These are phyloP conservation scores for Leptopilina clavipes DNA, from an alignment of 1,140 invertebrate genomes.

Conservation along the genomic window DNA sequence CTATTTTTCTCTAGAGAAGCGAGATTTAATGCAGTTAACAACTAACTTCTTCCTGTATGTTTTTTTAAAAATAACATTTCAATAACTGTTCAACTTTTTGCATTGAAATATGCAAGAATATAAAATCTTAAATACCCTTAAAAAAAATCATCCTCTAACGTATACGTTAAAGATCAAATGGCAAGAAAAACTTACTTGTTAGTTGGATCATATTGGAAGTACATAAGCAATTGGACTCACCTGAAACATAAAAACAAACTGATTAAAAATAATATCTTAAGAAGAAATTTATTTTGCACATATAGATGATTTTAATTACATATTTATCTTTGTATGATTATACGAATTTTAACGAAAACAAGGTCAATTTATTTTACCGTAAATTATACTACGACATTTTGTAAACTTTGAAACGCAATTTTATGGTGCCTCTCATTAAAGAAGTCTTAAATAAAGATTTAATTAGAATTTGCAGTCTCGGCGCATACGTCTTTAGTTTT, in stretches of 20 bases:
- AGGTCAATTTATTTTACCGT: neutral
- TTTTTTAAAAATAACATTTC: too few species aligned
- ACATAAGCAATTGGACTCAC: neutral
- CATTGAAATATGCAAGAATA: too few species aligned
- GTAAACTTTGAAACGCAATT: neutral
- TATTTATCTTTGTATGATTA: neutral
- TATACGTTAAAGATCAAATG: too few species aligned
- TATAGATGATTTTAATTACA: too few species aligned
- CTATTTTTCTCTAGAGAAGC: conserved; percentile 4
- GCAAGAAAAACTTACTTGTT: neutral
- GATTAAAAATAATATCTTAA: neutral
- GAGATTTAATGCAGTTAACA: neutral
- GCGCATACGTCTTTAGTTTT: neutral
- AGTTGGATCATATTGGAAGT: neutral
- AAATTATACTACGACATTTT: neutral
- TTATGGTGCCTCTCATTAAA: conserved; percentile 22
- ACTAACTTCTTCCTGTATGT: too few species aligned
- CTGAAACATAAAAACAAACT: neutral
- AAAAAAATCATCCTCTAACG: too few species aligned
- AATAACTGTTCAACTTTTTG: too few species aligned
- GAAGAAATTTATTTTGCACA: neutral
- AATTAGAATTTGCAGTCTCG: conserved; percentile 6
- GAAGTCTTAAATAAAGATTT: neutral
- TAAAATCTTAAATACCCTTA: too few species aligned
- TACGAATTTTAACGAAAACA: neutral